A percentile compares a stretch with the other conserved stretches of the same genome.
phyloP scores from a whole-genome alignment of 2,797 vertebrate species.

The Peromyscus aztecus region DNA sequence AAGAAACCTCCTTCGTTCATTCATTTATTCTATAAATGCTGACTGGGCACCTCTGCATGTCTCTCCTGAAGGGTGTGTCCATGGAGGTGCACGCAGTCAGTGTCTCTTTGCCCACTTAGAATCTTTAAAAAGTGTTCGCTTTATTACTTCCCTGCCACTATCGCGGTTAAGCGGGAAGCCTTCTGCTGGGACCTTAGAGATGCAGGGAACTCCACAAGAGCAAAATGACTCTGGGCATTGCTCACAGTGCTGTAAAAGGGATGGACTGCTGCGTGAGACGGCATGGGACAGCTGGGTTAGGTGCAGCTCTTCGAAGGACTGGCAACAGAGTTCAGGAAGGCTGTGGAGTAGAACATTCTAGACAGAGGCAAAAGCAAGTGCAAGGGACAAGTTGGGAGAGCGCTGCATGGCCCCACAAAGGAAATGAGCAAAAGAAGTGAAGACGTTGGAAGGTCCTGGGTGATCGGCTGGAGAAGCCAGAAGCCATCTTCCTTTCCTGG shows the following conservation, averaged over 20 bases:
- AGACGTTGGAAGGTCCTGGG: no score
- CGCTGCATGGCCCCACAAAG: background rate
- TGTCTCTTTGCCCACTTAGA: background rate
- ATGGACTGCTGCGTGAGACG: background rate
- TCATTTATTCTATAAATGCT: background rate
- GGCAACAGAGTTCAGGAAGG: background rate
- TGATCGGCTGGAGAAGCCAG: conserved; percentile 1
- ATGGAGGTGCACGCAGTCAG: fast-evolving
- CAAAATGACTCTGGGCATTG: background rate
- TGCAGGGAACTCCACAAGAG: background rate
- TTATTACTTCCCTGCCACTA: background rate
- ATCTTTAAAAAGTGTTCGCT: background rate
- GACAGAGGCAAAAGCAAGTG: background rate
- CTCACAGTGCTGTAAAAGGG: background rate
- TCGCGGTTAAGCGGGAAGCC: background rate
- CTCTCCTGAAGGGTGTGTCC: background rate
- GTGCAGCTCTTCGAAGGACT: background rate
- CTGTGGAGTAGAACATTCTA: background rate
- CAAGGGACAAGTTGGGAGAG: background rate
- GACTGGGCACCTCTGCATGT: background rate
- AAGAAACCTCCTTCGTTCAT: background rate
- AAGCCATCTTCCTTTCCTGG: background rate
- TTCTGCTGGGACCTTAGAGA: background rate
- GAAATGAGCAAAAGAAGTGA: background rate
- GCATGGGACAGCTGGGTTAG: background rate